Percentiles rank a stretch among this genome's conserved stretches.
Evolutionary conservation across 2,113 vertebrate species (phyloP).

Genomic region (Ammodytes dubius): DNA sequence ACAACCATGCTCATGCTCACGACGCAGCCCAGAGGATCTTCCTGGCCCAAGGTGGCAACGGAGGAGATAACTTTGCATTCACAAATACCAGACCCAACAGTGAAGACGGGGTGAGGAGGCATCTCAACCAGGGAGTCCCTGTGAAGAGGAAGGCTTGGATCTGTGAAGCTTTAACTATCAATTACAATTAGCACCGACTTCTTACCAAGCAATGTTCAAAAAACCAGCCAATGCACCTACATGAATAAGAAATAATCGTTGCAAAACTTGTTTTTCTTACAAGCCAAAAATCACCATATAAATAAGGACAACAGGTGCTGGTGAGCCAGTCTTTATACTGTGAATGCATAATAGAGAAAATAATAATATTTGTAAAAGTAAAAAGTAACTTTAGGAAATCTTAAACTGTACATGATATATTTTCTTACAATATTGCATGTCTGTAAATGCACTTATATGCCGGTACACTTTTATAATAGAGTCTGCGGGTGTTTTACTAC

Average conservation of each 20-base stretch:
- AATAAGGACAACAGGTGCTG: background rate
- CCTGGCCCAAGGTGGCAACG: slow-evolving; percentile 22
- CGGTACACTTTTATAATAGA: background rate
- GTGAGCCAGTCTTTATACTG: background rate
- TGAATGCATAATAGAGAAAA: background rate
- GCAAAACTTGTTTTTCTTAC: too few relatives aligned
- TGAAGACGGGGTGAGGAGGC: slow-evolving; percentile 71
- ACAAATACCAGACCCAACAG: slow-evolving; percentile 71
- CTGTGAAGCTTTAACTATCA: slow-evolving; percentile 44
- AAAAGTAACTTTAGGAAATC: background rate
- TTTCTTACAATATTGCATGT: background rate
- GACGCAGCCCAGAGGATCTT: slow-evolving; percentile 71
- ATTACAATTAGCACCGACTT: too few relatives aligned
- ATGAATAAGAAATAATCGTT: background rate
- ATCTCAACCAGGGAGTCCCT: slow-evolving; percentile 65
- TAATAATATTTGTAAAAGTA: background rate
- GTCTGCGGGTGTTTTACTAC: background rate
- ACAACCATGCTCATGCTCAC: slow-evolving; percentile 47
- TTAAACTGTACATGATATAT: background rate
- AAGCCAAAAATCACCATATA: background rate
- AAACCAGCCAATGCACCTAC: background rate
- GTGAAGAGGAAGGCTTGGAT: slow-evolving; percentile 87
- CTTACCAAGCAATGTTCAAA: too few relatives aligned
- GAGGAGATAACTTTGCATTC: slow-evolving; percentile 5
- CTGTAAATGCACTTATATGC: background rate